Conservation (phyloP, 2,797 vertebrate genomes). For the Sebastes dallii region DNA sequence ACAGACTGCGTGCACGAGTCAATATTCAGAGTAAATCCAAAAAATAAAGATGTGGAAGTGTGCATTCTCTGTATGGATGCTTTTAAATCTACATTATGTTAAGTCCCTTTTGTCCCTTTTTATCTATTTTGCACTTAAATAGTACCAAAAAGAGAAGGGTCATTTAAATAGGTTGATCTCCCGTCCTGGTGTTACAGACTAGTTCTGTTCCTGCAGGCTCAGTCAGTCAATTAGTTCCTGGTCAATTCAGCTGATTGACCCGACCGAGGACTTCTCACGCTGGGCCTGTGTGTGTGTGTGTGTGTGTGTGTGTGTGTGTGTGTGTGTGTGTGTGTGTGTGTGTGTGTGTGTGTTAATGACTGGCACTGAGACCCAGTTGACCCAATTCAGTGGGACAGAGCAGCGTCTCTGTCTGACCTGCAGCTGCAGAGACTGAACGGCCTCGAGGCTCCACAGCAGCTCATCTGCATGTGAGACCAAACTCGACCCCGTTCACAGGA, state of each 20-base stretch:
- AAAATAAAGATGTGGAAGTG: not conserved
- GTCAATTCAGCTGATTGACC: conserved; percentile 42
- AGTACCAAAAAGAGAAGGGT: not conserved
- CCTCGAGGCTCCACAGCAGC: conserved; percentile 6
- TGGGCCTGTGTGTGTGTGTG: not conserved
- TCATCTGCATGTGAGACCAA: conserved; percentile 5
- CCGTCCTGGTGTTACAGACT: not conserved
- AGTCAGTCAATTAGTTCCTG: conserved; percentile 32
- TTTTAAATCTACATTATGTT: not conserved
- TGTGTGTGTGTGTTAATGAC: not conserved
- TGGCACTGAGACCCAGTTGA: conserved; percentile 18
- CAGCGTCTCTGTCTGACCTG: conserved; percentile 32
- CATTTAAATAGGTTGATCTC: not conserved
- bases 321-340: not conserved
- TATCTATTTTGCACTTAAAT: not conserved
- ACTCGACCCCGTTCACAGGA: not conserved
- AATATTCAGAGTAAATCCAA: not conserved
- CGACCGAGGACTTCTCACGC: not conserved
- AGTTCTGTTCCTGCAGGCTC: conserved; percentile 14
- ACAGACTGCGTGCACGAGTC: not conserved
- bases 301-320: not conserved
- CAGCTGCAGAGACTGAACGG: conserved; percentile 10
- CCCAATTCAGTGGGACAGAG: conserved; percentile 48
- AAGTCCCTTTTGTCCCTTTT: too few relatives aligned
- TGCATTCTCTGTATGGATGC: not conserved